A percentile compares a stretch with the other conserved stretches of the same genome.
These are phyloP conservation scores for Polydrusus cervinus DNA, from an alignment of 2,888 invertebrate genomes.

Conservation along the genomic window DNA sequence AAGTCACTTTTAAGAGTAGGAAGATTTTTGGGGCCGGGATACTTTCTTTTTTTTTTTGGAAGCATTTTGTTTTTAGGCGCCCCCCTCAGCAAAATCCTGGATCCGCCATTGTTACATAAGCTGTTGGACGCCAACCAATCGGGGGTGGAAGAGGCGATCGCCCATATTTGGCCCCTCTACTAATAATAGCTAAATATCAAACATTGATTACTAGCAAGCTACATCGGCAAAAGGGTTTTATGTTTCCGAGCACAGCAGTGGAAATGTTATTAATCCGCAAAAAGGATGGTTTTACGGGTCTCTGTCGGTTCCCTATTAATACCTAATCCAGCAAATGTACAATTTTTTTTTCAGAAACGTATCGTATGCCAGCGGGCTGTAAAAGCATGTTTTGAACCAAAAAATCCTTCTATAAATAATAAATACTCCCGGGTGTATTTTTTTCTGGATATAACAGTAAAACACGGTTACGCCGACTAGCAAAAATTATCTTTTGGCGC, in stretches of 20 bases:
- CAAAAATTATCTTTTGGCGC: conserved; percentile 9
- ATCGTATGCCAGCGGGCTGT: conserved; percentile 5
- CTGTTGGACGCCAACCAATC: too few relatives aligned
- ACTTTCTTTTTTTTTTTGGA: too few relatives aligned
- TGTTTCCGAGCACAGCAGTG: not conserved
- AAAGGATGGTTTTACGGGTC: not conserved
- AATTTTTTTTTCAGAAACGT: not conserved
- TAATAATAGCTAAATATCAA: not conserved
- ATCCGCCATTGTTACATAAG: too few relatives aligned
- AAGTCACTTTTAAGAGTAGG: too few relatives aligned
- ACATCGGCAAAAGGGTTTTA: not conserved
- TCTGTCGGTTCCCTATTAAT: not conserved
- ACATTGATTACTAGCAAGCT: not conserved
- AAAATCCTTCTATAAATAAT: conserved; percentile 12
- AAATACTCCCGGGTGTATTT: not conserved
- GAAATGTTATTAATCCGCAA: not conserved
- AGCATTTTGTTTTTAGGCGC: too few relatives aligned
- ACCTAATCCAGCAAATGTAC: conserved; percentile 11
- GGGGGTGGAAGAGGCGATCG: too few relatives aligned
- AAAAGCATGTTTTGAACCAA: conserved; percentile 1
- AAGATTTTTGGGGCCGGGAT: too few relatives aligned
- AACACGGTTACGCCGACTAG: conserved; percentile 1
- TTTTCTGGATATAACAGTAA: conserved; percentile 5
- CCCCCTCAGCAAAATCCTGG: too few relatives aligned
- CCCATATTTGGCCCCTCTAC: too few relatives aligned